A percentile compares a stretch with the other conserved stretches of the same genome.
phyloP scores from a whole-genome alignment of 2,113 vertebrate genomes.

The Orthochromis malagaraziensis region DNA sequence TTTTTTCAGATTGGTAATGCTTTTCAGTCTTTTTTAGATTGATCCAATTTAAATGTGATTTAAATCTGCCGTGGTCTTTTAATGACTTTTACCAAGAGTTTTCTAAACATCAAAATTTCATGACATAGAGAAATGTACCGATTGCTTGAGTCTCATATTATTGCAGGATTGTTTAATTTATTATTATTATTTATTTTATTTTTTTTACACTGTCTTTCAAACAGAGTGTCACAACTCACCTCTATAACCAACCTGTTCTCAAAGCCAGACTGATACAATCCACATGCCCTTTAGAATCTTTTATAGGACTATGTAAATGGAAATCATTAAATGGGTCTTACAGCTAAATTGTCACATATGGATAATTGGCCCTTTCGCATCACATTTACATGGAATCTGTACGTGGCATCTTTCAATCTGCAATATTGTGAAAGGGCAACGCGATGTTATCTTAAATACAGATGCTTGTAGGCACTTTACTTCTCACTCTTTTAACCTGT shows the following conservation, averaged over 20 bases:
- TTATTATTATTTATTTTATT: accelerated
- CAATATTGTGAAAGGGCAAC: neutral
- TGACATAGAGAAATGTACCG: neutral
- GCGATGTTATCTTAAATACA: neutral
- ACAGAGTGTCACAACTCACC: neutral
- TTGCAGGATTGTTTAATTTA: neutral
- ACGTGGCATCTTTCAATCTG: neutral
- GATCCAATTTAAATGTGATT: neutral
- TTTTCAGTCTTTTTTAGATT: neutral
- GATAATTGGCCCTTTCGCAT: neutral
- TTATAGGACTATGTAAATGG: neutral
- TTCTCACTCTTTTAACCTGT: neutral
- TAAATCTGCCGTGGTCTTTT: neutral
- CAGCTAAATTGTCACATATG: neutral
- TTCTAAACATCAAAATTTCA: neutral
- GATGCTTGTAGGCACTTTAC: neutral
- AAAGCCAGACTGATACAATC: neutral
- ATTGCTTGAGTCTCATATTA: neutral
- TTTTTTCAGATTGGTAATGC: neutral
- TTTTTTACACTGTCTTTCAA: neutral
- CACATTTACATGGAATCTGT: neutral
- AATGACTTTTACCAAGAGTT: neutral
- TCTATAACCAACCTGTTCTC: neutral
- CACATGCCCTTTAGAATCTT: neutral
- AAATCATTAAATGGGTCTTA: neutral